Evolutionary conservation across 1,140 invertebrate species (phyloP), one percentile per base, ranked within the genome.

Genomic region (Pogonognathellus flavescens): DNA sequence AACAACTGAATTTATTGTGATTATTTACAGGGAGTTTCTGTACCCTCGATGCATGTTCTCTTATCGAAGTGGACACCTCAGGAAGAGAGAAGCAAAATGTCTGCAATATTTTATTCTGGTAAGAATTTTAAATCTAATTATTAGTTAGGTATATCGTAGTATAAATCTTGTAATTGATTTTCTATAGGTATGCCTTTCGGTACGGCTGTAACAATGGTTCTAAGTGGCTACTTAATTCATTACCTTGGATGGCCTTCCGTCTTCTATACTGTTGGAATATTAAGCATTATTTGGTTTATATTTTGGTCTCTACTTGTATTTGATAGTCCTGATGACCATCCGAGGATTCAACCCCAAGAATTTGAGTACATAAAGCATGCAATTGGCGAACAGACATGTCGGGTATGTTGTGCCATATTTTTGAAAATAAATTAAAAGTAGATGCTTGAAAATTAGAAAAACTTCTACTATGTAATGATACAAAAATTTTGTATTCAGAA

Each of bases 271-370:
- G 88, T 90, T 31, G 91, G 90, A 50, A 88, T 87, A 52, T 87
- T 90, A n/a, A 89, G 89, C 18, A 5, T 90, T 8, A 9, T 91
- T 18, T 91, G 90, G 90, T 93, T 94, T 88, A 82, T 93, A 1
- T 90, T 94, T 41, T 96, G 95, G 95, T 89, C 92, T 84, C 76
- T 93, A 0, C 90, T 95, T 55, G 91, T 95, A 2, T 92, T 93
- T 76, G 95, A 96, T 89, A 92, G 93, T 22, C 97, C 97, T 0
- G 92, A 93, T 60, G 90, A 93, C 87, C 96, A 97, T 91, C 93
- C 93, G 4, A 92, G 94, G 20, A 94, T 94, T 81, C 90, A 90
- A 11, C 88, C 89, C 11, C 89, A 91, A 25, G 93, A 94, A 89
- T 90, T 90, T 22, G 88, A 90, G 6, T 92, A 92, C 87, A 93